phyloP scores from a whole-genome alignment of 1,140 invertebrate species.

The Sitophilus oryzae region DNA sequence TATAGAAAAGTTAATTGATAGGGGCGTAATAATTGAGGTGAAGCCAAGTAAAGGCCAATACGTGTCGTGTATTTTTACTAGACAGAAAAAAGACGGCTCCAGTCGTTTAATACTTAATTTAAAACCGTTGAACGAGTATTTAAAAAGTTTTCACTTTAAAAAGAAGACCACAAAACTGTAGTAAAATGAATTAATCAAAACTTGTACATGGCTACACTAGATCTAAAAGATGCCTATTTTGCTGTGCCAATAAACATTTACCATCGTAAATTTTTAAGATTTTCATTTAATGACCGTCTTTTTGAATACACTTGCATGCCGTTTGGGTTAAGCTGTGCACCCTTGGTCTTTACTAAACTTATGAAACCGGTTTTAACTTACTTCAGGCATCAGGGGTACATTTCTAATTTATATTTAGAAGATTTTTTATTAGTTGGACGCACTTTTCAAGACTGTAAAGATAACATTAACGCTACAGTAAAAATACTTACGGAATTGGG shows the following conservation, averaged over 20 bases:
- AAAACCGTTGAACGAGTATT: neutral
- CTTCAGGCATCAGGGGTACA: neutral
- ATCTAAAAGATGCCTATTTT: too few relatives aligned
- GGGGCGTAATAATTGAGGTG: too few relatives aligned
- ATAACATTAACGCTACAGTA: too few relatives aligned
- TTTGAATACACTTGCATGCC: neutral
- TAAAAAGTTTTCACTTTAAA: neutral
- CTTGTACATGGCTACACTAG: neutral
- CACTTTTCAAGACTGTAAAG: neutral
- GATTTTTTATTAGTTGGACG: neutral
- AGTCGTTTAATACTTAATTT: neutral
- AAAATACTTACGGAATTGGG: too few relatives aligned
- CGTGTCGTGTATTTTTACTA: too few relatives aligned
- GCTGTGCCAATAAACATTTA: neutral
- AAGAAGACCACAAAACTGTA: constrained; percentile 1
- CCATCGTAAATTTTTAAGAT: neutral
- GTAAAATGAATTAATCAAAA: neutral
- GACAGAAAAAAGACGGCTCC: neutral
- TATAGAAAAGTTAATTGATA: too few relatives aligned
- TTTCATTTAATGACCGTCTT: neutral
- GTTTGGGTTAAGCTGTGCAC: neutral
- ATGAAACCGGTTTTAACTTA: neutral
- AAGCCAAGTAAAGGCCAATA: too few relatives aligned
- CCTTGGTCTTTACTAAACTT: neutral
- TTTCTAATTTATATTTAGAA: constrained; percentile 2